Evolutionary conservation across 2,888 invertebrate genomes (phyloP), one percentile per base, ranked within the genome.

Genomic region (Stenurella melanura): DNA sequence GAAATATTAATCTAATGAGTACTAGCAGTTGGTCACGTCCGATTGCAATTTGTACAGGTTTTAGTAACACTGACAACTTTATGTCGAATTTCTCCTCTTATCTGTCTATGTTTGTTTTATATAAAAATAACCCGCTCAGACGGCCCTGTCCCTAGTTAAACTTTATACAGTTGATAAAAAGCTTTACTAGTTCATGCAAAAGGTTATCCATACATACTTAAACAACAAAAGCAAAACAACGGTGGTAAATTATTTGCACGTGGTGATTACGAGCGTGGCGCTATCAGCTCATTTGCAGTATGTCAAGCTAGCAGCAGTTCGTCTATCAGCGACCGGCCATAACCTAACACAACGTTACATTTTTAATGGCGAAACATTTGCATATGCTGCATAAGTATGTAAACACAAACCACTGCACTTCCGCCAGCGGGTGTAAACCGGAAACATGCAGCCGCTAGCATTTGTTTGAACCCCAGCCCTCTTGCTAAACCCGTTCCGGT

Each of bases 331-430:
- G 61, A 12, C 70, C 75, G 80, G 77, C 85, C 86, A 84, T 86
- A 86, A 86, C 86, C 86, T 87, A 77, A 80, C 84, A 77, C 84
- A 86, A 87, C 84, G 83, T 84, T 84, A 85, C 83, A 86, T 86
- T 86, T 87, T 87, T 86, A 86, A 87, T 84, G 85, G 83, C 81
- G 78, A 38, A 73, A 78, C 85, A 86, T 86, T 87, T 86, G 86
- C 86, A 86, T 86, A 84, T 82, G 80, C 83, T 81, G 85, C 84
- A 85, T 84, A 85, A 85, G 85, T 86, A 86, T 84, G 86, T 87
- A 86, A 87, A 86, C 86, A 85, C 84, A 85, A 86, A 85, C 84
- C 86, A 82, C 82, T 86, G 86, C 87, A 86, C 85, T 86, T 87
- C 87, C 87, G 87, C 82, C 80, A 80, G 82, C 82, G 85, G 86